These are phyloP conservation scores for Chalcis sispes DNA, from an alignment of 2,888 invertebrate species.

Conservation along the genomic window DNA sequence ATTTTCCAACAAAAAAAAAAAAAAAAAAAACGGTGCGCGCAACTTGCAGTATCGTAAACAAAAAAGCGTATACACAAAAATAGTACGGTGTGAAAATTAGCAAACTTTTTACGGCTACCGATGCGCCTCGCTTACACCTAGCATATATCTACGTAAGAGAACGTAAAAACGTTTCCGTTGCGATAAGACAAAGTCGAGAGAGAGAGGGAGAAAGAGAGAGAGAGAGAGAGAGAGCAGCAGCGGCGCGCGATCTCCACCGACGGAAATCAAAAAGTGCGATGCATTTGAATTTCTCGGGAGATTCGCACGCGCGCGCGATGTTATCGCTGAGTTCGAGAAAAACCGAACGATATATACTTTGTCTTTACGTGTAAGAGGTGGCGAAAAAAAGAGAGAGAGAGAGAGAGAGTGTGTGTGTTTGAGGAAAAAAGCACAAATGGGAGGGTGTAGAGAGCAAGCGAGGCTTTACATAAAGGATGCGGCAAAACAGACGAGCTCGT, in stretches of 20 bases:
- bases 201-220: too few relatives aligned
- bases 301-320: not conserved
- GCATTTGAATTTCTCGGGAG: constrained; percentile 21
- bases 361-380: constrained; percentile 45
- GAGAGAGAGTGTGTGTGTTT: constrained; percentile 13
- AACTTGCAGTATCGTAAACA: not conserved
- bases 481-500: constrained; percentile 46
- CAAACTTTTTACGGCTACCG: constrained; percentile 11
- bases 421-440: too few relatives aligned
- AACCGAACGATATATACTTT: constrained; percentile 30
- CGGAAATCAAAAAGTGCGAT: constrained; percentile 34
- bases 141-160: not conserved
- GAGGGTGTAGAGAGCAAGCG: constrained; percentile 28
- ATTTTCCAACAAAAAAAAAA: constrained; percentile 8
- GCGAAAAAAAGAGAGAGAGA: not conserved
- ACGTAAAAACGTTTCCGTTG: constrained; percentile 4
- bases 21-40: not conserved
- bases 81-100: constrained; percentile 35
- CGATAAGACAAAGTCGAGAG: constrained; percentile 32
- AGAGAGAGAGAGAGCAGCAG: too few relatives aligned
- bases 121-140: not conserved
- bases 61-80: not conserved
- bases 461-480: constrained; percentile 47
- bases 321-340: constrained; percentile 43
- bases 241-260: too few relatives aligned